phyloP scores from a whole-genome alignment of 2,888 invertebrate species.

The Cheilosia grossa region DNA sequence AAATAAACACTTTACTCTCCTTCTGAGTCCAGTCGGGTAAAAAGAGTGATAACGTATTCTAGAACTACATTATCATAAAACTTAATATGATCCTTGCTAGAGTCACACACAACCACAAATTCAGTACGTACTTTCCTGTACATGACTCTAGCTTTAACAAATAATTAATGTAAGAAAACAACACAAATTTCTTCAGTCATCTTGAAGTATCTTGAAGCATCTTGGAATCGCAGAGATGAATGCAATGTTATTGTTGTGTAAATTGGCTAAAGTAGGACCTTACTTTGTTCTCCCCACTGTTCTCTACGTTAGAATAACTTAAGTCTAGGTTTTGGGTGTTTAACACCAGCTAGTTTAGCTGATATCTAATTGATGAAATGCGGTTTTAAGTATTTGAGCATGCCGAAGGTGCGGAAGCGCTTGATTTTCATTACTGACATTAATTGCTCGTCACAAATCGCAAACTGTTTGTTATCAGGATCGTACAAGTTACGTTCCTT shows the following conservation, averaged over 20 bases:
- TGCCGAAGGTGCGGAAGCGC: slow-evolving; percentile 96
- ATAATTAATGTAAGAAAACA: slow-evolving; percentile 6
- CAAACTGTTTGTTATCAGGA: slow-evolving; percentile 97
- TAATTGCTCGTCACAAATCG: slow-evolving; percentile 96
- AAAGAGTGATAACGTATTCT: neutral
- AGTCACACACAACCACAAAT: slow-evolving; percentile 1
- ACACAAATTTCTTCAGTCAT: slow-evolving; percentile 25
- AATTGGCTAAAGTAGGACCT: slow-evolving; percentile 28
- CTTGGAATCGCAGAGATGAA: slow-evolving; percentile 17
- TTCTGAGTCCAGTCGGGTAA: no score
- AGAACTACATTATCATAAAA: slow-evolving; percentile 4
- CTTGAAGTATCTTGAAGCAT: slow-evolving; percentile 2
- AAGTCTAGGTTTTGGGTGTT: slow-evolving; percentile 50
- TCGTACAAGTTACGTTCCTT: slow-evolving; percentile 95
- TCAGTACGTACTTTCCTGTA: neutral
- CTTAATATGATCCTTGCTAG: neutral
- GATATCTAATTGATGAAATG: slow-evolving; percentile 86
- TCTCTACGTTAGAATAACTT: slow-evolving; percentile 41
- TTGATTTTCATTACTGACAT: slow-evolving; percentile 95
- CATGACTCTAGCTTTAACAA: slow-evolving; percentile 10
- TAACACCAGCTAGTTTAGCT: slow-evolving; percentile 15
- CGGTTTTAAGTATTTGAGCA: slow-evolving; percentile 97
- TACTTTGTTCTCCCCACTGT: slow-evolving; percentile 13
- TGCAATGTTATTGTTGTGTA: slow-evolving; percentile 25
- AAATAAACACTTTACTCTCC: no score